Evolutionary conservation across 2,888 invertebrate species (phyloP).

Genomic region (Polyploca ridens): DNA sequence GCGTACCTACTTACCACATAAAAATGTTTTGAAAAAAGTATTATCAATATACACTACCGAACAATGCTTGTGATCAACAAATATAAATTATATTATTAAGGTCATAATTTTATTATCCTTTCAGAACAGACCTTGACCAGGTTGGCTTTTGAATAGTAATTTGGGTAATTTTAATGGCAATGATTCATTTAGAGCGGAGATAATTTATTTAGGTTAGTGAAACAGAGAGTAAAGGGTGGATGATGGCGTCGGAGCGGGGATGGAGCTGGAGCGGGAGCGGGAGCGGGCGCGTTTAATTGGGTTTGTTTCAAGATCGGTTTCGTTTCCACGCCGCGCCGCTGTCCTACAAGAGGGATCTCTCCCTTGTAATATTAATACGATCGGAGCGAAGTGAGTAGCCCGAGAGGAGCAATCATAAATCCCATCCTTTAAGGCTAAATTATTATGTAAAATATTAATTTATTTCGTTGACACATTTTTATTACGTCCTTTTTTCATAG

Average conservation of each 20-base stretch:
- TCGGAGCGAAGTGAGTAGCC: constrained; percentile 29
- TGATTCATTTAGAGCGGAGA: constrained; percentile 49
- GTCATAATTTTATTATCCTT: not conserved
- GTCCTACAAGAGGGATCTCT: constrained; percentile 16
- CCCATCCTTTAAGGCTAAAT: constrained; percentile 35
- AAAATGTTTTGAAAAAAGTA: too few relatives aligned
- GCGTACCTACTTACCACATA: too few relatives aligned
- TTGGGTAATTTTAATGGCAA: constrained; percentile 39
- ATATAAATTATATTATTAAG: too few relatives aligned
- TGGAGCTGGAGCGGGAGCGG: constrained; percentile 19
- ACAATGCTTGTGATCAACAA: too few relatives aligned
- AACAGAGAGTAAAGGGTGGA: constrained; percentile 39
- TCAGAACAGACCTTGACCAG: not conserved
- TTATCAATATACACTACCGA: too few relatives aligned
- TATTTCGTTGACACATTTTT: not conserved
- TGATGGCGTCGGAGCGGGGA: constrained; percentile 25
- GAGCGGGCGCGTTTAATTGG: constrained; percentile 46
- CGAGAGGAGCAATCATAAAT: constrained; percentile 54
- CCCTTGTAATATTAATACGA: constrained; percentile 48
- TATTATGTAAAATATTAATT: not conserved
- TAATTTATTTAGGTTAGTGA: constrained; percentile 53
- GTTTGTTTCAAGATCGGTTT: constrained; percentile 53
- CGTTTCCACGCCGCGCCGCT: constrained; percentile 32
- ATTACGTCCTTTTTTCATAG: not conserved
- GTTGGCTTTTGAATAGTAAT: constrained; percentile 22